A percentile compares a stretch with the other conserved stretches of the same genome.
Conservation (phyloP, 2,797 vertebrate species). For the Miichthys miiuy region DNA sequence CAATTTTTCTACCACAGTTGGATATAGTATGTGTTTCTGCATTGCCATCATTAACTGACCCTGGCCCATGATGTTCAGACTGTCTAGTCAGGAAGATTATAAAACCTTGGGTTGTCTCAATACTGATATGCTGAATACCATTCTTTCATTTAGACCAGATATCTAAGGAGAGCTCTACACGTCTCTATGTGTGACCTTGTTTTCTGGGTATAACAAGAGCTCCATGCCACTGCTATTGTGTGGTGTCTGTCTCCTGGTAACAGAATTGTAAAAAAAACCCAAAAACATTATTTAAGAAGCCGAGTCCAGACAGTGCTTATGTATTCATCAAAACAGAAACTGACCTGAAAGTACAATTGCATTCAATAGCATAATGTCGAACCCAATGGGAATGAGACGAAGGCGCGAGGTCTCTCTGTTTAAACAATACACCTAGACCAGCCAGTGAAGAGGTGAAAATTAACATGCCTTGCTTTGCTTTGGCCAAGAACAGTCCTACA, state of each 20-base stretch:
- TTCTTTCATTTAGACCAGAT: background rate
- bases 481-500: background rate
- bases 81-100: background rate
- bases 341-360: background rate
- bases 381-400: background rate
- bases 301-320: background rate
- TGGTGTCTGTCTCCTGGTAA: background rate
- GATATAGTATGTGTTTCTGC: background rate
- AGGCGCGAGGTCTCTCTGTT: background rate
- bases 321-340: slow-evolving; percentile 8
- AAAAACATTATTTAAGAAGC: slow-evolving; percentile 3
- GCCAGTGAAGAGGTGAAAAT: background rate
- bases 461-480: background rate
- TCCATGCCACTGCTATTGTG: background rate
- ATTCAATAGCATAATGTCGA: background rate
- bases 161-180: background rate
- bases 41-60: background rate
- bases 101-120: background rate
- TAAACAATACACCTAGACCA: background rate
- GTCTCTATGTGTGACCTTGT: background rate
- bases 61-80: background rate
- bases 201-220: background rate
- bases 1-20: no score
- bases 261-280: background rate
- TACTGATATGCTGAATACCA: background rate